These are phyloP conservation scores for Psilopsiagon aurifrons DNA, from an alignment of 2,113 vertebrate species.

Conservation along the genomic window DNA sequence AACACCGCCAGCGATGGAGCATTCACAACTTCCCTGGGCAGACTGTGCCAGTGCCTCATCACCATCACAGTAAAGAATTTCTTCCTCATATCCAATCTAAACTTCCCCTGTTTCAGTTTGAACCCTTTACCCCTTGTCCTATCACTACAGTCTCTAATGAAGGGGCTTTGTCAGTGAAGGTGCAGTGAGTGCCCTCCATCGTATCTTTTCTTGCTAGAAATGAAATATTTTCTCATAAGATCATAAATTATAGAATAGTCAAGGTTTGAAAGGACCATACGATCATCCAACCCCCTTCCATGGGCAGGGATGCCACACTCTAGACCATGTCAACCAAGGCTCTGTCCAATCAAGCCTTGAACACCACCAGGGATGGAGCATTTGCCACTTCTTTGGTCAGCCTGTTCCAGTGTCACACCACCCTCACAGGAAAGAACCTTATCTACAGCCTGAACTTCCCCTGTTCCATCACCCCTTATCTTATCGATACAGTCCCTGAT, in stretches of 20 bases:
- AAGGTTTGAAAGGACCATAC: background rate
- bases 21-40: no score
- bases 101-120: no score
- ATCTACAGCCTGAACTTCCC: background rate
- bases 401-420: background rate
- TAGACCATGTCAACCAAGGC: background rate
- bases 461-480: background rate
- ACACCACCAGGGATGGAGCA: background rate
- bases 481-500: background rate
- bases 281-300: background rate
- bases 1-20: no score
- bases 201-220: background rate
- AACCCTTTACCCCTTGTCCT: no score
- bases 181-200: background rate
- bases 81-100: no score
- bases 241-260: background rate
- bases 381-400: background rate
- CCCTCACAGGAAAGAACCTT: background rate
- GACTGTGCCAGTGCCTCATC: no score
- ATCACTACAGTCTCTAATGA: no score
- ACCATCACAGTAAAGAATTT: no score
- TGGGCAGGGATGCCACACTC: background rate
- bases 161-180: slow-evolving; percentile 1
- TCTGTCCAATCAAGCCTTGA: background rate
- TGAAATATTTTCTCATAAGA: background rate